These are phyloP conservation scores for Gastrophysa polygoni DNA, from an alignment of 2,888 invertebrate genomes.

Conservation along the genomic window DNA sequence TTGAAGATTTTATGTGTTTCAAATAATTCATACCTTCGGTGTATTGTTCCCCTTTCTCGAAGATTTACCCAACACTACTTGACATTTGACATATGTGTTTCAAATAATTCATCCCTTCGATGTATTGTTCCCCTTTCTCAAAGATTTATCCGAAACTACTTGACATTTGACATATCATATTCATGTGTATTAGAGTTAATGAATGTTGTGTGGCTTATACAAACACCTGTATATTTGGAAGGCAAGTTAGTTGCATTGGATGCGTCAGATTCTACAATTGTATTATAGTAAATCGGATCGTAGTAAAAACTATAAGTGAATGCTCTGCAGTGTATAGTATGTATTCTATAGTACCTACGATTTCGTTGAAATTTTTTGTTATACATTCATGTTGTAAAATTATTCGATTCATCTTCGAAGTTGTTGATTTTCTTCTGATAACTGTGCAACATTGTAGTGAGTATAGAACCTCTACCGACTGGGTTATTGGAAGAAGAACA, in stretches of 20 bases:
- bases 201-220: constrained; percentile 33
- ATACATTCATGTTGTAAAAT: constrained; percentile 35
- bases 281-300: constrained; percentile 38
- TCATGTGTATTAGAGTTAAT: constrained; percentile 34
- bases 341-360: constrained; percentile 34
- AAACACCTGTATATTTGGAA: constrained; percentile 29
- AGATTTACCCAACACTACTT: constrained; percentile 14
- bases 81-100: constrained; percentile 27
- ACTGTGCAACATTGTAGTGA: constrained; percentile 4
- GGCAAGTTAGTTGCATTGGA: constrained; percentile 37
- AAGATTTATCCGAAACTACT: constrained; percentile 14
- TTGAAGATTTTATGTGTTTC: constrained; percentile 26
- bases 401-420: constrained; percentile 30
- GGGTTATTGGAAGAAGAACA: constrained; percentile 36
- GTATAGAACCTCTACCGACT: constrained; percentile 6
- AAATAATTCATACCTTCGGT: constrained; percentile 23
- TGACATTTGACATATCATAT: constrained; percentile 31
- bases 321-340: constrained; percentile 35
- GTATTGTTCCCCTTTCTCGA: constrained; percentile 27
- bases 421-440: constrained; percentile 33
- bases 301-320: constrained; percentile 38
- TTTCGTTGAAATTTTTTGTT: constrained; percentile 33
- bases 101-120: constrained; percentile 23
- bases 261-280: constrained; percentile 41
- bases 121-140: constrained; percentile 27